Conservation (phyloP, 1,140 invertebrate species). For the Pseudomyrmex dendroicus region DNA sequence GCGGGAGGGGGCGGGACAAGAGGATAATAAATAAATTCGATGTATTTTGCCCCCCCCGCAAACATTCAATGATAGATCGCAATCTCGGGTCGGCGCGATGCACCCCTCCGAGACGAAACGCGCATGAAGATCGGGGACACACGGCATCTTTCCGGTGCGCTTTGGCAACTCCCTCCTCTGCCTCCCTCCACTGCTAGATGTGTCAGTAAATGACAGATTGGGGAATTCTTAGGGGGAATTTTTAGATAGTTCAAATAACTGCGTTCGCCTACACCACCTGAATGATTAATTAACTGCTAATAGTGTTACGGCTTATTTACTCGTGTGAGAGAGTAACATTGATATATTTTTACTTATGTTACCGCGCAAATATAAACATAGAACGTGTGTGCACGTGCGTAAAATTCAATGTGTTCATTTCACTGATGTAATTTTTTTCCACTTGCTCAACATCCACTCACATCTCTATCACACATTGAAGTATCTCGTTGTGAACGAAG, state of each 20-base stretch:
- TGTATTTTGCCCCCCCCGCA: constrained; percentile 81
- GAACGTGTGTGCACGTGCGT: no score
- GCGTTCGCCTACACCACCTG: background rate
- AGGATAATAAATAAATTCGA: constrained; percentile 84
- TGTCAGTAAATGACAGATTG: constrained; percentile 26
- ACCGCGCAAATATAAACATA: no score
- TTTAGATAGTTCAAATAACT: background rate
- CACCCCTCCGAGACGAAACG: constrained; percentile 65
- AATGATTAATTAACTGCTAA: constrained; percentile 1
- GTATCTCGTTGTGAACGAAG: no score
- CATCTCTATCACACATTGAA: no score
- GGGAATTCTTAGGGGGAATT: background rate
- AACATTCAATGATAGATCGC: constrained; percentile 84
- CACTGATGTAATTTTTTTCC: no score
- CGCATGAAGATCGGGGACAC: constrained; percentile 63
- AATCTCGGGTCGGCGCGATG: constrained; percentile 73
- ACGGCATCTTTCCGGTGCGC: constrained; percentile 62
- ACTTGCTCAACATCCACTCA: no score
- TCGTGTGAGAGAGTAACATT: no score
- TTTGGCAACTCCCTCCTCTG: background rate
- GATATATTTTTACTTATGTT: no score
- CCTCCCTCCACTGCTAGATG: background rate
- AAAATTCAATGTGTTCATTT: no score
- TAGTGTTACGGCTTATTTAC: background rate
- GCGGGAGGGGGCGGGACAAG: constrained; percentile 60